Conservation (phyloP, 2,888 invertebrate species). For the Automeris io region DNA sequence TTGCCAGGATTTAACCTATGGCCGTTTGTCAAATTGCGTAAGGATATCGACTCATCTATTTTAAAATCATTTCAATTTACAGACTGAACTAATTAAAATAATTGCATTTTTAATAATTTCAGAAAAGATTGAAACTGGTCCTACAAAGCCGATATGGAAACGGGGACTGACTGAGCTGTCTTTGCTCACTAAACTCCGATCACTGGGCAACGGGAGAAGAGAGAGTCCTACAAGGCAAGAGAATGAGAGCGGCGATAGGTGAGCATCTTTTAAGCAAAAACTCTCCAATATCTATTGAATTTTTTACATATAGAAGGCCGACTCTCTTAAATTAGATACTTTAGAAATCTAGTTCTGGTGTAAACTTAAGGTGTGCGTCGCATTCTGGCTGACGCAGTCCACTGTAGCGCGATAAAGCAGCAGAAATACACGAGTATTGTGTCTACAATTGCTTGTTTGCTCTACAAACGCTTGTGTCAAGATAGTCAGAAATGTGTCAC, state of each 20-base stretch:
- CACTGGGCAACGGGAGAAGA: slow-evolving; percentile 41
- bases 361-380: too few species aligned
- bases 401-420: too few species aligned
- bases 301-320: not conserved
- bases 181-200: slow-evolving; percentile 45
- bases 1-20: too few species aligned
- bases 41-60: too few species aligned
- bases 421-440: too few species aligned
- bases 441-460: too few species aligned
- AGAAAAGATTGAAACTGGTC: slow-evolving; percentile 40
- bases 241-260: slow-evolving; percentile 25
- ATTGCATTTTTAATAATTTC: slow-evolving; percentile 13
- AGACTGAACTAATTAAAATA: not conserved
- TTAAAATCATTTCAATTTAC: not conserved
- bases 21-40: too few species aligned
- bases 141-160: slow-evolving; percentile 60
- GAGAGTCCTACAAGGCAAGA: slow-evolving; percentile 45
- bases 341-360: too few species aligned
- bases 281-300: not conserved
- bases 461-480: too few species aligned
- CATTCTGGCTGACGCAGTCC: too few species aligned
- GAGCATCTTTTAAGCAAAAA: slow-evolving; percentile 1
- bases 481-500: too few species aligned
- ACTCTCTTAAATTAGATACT: not conserved
- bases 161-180: slow-evolving; percentile 64